Base-by-base conservation (phyloP, 2,797 vertebrate genomes). In the Microchirus variegatus region DNA sequence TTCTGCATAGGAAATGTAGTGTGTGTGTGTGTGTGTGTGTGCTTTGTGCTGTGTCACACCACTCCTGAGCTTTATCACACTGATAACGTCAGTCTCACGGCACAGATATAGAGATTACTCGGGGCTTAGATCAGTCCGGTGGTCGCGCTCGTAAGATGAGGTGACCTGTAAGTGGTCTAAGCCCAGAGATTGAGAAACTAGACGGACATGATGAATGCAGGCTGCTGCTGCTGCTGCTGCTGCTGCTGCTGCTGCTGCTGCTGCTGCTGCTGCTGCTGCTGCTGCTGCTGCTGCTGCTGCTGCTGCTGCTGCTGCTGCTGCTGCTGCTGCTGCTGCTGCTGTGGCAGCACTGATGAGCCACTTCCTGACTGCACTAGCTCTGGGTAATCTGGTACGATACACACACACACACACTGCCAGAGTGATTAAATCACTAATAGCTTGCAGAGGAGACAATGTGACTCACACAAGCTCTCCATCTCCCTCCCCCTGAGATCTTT, bases 371-470 rank as follows among this genome's bases (percentile, higher is more conserved):
- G 73, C 62, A 56, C 48, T 73, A 68, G 77, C 78, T 82, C 61
- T 53, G 75, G 74, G 80, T 85, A 78, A 84, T 84, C 73, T 81
- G 63, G 70, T 67, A 81, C 11, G 50, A 57, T 44, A 64, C 54
- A 59, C 44, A 46, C 36, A 31, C 59, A 71, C 63, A 60, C 73
- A 48, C 42, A n/a, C 35, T 83, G 84, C 83, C 82, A 81, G 65
- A 74, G 78, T 82, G 83, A 88, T 88, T 87, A 88, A 84, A 81
- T 89, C 84, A 87, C 80, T 85, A 84, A 88, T 88, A 77, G 80
- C 83, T 83, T 67, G 77, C 80, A 53, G 82, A 84, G 78, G 56
- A 86, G 83, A 86, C 55, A 35, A 67, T 75, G 67, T 87, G 86
- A 88, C 82, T 86, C 83, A 85, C 78, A 74, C 80, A 70, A 72